Percentiles rank a stretch among this genome's conserved stretches.
Conservation (phyloP, 2,888 invertebrate genomes). For the Deilephila elpenor region DNA sequence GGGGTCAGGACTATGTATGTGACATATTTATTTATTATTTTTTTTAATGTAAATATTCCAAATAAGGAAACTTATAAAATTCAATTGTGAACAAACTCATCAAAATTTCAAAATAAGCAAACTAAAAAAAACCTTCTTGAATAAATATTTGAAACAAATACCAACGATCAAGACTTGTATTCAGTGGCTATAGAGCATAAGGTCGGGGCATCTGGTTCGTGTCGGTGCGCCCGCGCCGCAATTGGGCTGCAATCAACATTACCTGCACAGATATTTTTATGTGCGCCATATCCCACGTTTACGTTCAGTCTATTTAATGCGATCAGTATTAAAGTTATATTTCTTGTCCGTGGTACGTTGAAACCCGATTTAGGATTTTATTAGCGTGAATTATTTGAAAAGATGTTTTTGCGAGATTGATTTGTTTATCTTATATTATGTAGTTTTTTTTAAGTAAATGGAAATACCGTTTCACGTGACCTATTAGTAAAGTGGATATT, state of each 20-base stretch:
- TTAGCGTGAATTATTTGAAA: background rate
- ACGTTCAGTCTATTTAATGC: background rate
- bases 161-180: constrained; percentile 51
- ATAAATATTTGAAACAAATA: too few relatives aligned
- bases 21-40: too few relatives aligned
- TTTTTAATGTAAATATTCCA: too few relatives aligned
- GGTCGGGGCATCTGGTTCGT: constrained; percentile 73
- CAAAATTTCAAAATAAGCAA: too few relatives aligned
- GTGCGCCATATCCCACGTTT: constrained; percentile 55
- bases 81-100: too few relatives aligned
- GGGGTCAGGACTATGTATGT: too few relatives aligned
- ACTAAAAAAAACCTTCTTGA: too few relatives aligned
- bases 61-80: too few relatives aligned
- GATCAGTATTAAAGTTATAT: constrained; percentile 20
- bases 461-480: too few relatives aligned
- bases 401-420: background rate
- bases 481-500: too few relatives aligned
- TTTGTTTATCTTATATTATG: background rate
- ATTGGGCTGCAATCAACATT: constrained; percentile 73
- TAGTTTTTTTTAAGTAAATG: too few relatives aligned
- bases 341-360: constrained; percentile 3
- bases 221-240: constrained; percentile 71
- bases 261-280: constrained; percentile 76
- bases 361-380: background rate
- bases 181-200: constrained; percentile 49